phyloP scores from a whole-genome alignment of 2,888 invertebrate species.

The Polia nebulosa region DNA sequence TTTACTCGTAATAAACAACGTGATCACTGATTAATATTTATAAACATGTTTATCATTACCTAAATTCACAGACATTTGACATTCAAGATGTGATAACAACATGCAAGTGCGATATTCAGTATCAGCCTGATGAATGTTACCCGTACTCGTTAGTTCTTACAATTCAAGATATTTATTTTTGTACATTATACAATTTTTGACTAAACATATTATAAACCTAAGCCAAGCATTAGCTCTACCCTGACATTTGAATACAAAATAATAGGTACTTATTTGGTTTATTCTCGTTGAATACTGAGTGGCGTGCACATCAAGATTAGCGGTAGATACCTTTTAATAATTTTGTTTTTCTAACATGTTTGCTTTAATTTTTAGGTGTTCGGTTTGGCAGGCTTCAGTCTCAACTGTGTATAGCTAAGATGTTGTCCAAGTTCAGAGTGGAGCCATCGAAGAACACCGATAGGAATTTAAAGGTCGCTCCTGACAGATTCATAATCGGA shows the following conservation, averaged over 20 bases:
- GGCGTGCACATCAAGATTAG: not conserved
- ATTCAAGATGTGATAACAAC: constrained; percentile 2
- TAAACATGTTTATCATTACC: not conserved
- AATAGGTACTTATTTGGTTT: not conserved
- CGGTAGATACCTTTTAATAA: not conserved
- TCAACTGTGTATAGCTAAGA: constrained; percentile 68
- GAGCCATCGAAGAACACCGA: constrained; percentile 68
- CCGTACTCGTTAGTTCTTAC: too few species aligned
- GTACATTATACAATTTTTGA: not conserved
- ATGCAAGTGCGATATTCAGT: not conserved
- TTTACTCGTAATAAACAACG: not conserved
- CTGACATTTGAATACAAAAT: not conserved
- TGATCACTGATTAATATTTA: not conserved
- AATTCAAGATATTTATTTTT: not conserved
- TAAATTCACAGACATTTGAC: constrained; percentile 9
- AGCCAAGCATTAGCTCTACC: not conserved
- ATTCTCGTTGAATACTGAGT: not conserved
- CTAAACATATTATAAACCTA: not conserved
- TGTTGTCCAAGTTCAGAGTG: constrained; percentile 73
- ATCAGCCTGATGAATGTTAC: too few species aligned
- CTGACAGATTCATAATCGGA: constrained; percentile 48
- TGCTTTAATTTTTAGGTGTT: constrained; percentile 71
- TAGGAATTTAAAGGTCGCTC: constrained; percentile 42
- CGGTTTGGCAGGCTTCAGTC: constrained; percentile 76
- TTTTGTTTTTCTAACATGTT: not conserved